Evolutionary conservation across 2,113 vertebrate species (phyloP).

Genomic region (Stictonetta naevosa): DNA sequence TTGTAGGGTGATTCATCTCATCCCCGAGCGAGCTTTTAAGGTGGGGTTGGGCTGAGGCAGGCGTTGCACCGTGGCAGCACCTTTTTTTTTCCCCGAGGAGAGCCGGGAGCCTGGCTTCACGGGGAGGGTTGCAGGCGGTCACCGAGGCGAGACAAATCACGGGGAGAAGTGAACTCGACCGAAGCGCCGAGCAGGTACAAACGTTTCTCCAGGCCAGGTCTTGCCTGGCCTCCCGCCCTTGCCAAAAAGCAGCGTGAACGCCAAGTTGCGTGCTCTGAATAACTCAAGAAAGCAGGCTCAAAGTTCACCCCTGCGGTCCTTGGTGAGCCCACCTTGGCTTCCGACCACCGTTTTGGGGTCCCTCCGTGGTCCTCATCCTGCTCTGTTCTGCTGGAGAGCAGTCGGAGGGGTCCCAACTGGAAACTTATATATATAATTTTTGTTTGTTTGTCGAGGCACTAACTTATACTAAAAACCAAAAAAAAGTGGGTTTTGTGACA

Average conservation of each 20-base stretch:
- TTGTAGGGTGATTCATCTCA: not conserved
- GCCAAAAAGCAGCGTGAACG: not conserved
- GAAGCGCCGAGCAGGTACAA: not conserved
- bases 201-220: not conserved
- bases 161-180: not conserved
- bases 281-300: not conserved
- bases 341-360: not conserved
- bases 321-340: not conserved
- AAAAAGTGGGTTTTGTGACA: not conserved
- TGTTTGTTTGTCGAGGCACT: conserved; percentile 38
- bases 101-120: not conserved
- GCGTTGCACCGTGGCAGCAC: not conserved
- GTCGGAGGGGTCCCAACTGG: not conserved
- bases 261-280: conserved; percentile 9
- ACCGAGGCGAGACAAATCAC: not conserved
- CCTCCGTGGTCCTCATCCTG: not conserved
- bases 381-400: not conserved
- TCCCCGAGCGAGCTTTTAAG: not conserved
- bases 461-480: conserved; percentile 39
- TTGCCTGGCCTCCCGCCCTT: not conserved
- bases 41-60: not conserved
- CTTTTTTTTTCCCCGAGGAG: not conserved
- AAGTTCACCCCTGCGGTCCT: not conserved
- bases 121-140: not conserved
- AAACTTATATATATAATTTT: not conserved